Evolutionary conservation across 2,888 invertebrate genomes (phyloP), one percentile per base, ranked within the genome.

Genomic region (Agapetus fuscipes): DNA sequence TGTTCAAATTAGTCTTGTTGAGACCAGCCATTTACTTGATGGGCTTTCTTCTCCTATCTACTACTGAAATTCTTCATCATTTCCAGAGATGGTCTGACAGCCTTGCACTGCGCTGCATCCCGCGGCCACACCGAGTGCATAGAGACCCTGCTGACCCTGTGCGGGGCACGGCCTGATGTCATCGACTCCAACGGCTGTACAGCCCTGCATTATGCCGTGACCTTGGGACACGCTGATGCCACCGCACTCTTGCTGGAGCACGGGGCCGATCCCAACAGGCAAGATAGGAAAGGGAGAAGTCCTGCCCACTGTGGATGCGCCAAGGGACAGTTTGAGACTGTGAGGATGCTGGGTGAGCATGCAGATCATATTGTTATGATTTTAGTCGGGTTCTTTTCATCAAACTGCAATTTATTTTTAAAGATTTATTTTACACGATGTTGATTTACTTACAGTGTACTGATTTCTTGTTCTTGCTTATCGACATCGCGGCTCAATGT

Each of bases 101-200:
- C 95, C 0, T 64, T 98, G 16, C 97, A 98, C 57, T 97, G 97
- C 61, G 95, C 96, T 0, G 94, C 97, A 0, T 95, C 94, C 2
- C 76, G 96, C 38, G 97, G 97, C 1, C 95, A 96, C 58, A 84
- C 85, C 0, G 86, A 90, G 54, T 93, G 93, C 53, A 73, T 94
- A 35, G 93, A 94, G 54, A 83, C 87, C 0, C 61, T 97, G 39
- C 76, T 94, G 1, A 85, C 86, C 9, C 66, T 93, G 4, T 91
- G 91, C 56, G 89, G 89, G 0, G 88, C 91, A 2, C 80, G 84
- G 15, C 84, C 91, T 0, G 93, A 96, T 60, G 78, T 87, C 10
- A 80, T 83, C 13, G 96, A 97, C 61, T 83, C 83, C 32, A 95
- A 95, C 58, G 95, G 94, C 1, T 96, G 95, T 58, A 93, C 96